phyloP scores from a whole-genome alignment of 2,113 vertebrate genomes.

The Cavia porcellus region DNA sequence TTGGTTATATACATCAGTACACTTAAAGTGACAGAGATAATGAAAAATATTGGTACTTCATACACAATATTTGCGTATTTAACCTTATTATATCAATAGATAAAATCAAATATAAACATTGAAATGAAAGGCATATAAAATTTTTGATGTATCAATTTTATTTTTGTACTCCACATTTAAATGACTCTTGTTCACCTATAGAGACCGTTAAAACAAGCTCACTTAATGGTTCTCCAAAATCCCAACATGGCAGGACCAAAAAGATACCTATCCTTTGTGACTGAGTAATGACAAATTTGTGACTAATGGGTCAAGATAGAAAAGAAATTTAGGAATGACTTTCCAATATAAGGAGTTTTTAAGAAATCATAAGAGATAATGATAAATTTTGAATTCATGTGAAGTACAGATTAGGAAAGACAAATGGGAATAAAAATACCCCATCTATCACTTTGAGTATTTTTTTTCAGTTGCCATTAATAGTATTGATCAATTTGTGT shows the following conservation, averaged over 20 bases:
- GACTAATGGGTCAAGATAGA: not conserved
- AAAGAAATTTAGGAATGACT: slow-evolving; percentile 63
- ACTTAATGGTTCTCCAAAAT: not conserved
- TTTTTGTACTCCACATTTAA: slow-evolving; percentile 53
- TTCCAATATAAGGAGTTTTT: slow-evolving; percentile 53
- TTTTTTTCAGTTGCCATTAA: slow-evolving; percentile 51
- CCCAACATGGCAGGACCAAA: not conserved
- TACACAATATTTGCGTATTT: slow-evolving; percentile 11
- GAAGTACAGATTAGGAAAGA: slow-evolving; percentile 1
- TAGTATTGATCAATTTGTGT: slow-evolving; percentile 42
- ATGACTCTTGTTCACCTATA: not conserved
- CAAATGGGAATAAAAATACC: slow-evolving; percentile 53
- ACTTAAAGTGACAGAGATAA: slow-evolving; percentile 36
- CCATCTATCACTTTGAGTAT: slow-evolving; percentile 39
- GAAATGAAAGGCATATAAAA: not conserved
- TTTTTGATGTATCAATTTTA: slow-evolving; percentile 6
- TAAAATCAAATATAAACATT: slow-evolving; percentile 22
- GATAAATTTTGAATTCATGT: slow-evolving; percentile 31
- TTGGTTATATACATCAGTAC: slow-evolving; percentile 40
- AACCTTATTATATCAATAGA: slow-evolving; percentile 32
- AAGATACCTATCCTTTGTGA: not conserved
- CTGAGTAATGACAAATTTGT: not conserved
- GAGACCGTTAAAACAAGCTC: slow-evolving; percentile 20
- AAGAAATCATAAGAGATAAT: slow-evolving; percentile 35
- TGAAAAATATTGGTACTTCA: slow-evolving; percentile 21